phyloP scores from a whole-genome alignment of 2,113 vertebrate genomes.

The Holacanthus passer region DNA sequence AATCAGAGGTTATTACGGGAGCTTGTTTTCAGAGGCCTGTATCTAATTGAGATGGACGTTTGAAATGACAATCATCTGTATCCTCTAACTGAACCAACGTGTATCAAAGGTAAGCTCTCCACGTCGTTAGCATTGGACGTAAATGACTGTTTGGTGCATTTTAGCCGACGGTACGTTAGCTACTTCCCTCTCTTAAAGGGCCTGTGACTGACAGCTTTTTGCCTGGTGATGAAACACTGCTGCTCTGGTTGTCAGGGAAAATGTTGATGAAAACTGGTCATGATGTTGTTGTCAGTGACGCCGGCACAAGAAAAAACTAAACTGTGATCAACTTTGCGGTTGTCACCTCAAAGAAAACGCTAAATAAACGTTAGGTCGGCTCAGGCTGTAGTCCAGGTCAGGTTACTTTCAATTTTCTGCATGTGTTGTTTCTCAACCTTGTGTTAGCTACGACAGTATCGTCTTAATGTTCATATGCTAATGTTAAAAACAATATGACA shows the following conservation, averaged over 20 bases:
- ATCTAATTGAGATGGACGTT: slow-evolving; percentile 27
- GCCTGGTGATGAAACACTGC: slow-evolving; percentile 46
- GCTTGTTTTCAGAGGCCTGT: slow-evolving; percentile 38
- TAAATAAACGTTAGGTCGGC: not conserved
- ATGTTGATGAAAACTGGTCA: not conserved
- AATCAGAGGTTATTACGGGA: slow-evolving; percentile 68
- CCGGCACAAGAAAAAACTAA: not conserved
- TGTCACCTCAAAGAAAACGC: not conserved
- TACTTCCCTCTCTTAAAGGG: slow-evolving; percentile 64
- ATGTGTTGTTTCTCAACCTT: not conserved
- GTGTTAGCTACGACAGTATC: not conserved
- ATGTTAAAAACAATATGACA: not conserved
- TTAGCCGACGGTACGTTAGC: slow-evolving; percentile 48
- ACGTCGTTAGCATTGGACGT: not conserved
- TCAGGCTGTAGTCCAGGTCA: not conserved
- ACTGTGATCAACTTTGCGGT: not conserved
- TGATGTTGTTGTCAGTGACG: not conserved
- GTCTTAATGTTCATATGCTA: no score
- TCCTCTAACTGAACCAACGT: slow-evolving; percentile 30
- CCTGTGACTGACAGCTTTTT: slow-evolving; percentile 62
- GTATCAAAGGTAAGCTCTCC: slow-evolving; percentile 63
- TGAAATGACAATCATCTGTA: slow-evolving; percentile 62
- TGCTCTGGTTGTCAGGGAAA: slow-evolving; percentile 39
- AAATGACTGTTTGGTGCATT: slow-evolving; percentile 19
- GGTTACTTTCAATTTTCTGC: not conserved